Base-by-base conservation (phyloP, 2,797 vertebrate genomes). In the Carduelis carduelis region DNA sequence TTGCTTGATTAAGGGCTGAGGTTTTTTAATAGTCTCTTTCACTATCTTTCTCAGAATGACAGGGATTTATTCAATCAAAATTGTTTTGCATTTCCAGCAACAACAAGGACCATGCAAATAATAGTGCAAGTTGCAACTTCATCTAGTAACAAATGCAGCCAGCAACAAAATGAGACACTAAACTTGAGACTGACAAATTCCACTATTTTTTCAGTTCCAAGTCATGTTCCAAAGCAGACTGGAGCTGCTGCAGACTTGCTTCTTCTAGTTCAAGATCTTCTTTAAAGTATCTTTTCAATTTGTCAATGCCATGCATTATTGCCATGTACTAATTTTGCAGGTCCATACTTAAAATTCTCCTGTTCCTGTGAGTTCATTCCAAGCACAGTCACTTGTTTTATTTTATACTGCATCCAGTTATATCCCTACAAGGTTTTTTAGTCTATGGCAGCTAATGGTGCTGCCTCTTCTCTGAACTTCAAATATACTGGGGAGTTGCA, bases 291-390 rank as follows among this genome's bases (percentile, higher is more conserved):
- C 37, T 59, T 56, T 85, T 49, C 32, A 27, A 17, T 70, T 76
- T 79, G 21, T 57, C 39, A 68, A 12, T 69, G 30, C 11, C 17
- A 32, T 6, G 30, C 35, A 21, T 43, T 85, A 56, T 44, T 89
- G 46, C 21, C 34, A 57, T 11, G 26, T 24, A 50, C 23, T 49
- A 35, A 55, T 83, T 94, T 64, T 90, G n/a, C 39, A 63, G 22
- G 22, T 55, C 8, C 1, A 1, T 24, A n/a, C 46, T 53, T 90
- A 64, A 89, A 91, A 59, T 11, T 4, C 0, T 12, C 2, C 0
- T 19, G 20, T 37, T 76, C 24, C 28, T 32, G 10, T 27, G 17
- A 78, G 30, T 12, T 76, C 41, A 24, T 44, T 79, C 55, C 28
- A 49, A 66, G 39, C 13, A 85, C 24, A 72, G 21, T 30, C 56